A percentile compares a stretch with the other conserved stretches of the same genome.
These are phyloP conservation scores for Spea multiplicata DNA, from an alignment of 2,113 vertebrate genomes.

Conservation along the genomic window DNA sequence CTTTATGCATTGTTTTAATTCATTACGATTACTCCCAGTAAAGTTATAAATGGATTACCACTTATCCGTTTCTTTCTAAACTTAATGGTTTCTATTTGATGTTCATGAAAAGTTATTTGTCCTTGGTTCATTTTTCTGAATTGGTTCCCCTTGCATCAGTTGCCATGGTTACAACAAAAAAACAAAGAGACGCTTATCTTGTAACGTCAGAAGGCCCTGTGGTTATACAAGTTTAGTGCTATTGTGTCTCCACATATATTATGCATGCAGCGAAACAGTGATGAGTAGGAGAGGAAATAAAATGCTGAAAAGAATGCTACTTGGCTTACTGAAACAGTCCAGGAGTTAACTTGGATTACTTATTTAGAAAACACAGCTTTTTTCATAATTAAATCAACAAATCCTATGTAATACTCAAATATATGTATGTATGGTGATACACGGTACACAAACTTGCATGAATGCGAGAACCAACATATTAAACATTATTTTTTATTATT, in stretches of 20 bases:
- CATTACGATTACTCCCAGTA: not conserved
- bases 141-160: slow-evolving; percentile 15
- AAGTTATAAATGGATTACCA: not conserved
- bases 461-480: no score
- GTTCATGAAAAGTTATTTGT: not conserved
- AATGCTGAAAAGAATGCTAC: not conserved
- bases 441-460: no score
- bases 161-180: slow-evolving; percentile 33
- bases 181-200: slow-evolving; percentile 42
- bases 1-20: not conserved
- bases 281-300: not conserved
- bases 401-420: no score
- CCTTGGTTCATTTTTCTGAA: not conserved
- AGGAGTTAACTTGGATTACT: no score
- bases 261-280: slow-evolving; percentile 24
- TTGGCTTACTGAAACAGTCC: no score
- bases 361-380: no score
- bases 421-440: no score
- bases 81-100: not conserved
- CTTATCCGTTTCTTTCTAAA: slow-evolving; percentile 1
- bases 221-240: slow-evolving; percentile 26
- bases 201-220: slow-evolving; percentile 43
- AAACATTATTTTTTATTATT: no score
- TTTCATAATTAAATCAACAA: no score
- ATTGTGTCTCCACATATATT: slow-evolving; percentile 39